phyloP scores from a whole-genome alignment of 2,888 invertebrate species.

The Neoscelio sp. region DNA sequence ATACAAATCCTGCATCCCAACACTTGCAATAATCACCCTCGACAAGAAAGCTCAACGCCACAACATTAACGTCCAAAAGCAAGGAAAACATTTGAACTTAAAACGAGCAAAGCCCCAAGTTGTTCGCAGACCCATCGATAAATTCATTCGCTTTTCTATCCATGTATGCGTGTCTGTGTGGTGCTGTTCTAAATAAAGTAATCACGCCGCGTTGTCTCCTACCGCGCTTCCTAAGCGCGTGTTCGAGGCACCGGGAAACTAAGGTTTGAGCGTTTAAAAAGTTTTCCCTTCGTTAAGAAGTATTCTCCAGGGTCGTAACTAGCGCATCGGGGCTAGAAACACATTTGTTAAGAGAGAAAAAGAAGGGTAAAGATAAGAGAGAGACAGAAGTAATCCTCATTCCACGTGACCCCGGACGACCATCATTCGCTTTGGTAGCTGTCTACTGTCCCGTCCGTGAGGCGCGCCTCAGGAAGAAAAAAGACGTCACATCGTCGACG shows the following conservation, averaged over 20 bases:
- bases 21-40: not conserved
- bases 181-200: conserved; percentile 74
- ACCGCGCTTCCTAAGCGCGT: conserved; percentile 14
- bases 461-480: conserved; percentile 75
- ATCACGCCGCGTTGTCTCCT: conserved; percentile 56
- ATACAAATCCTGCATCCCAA: not conserved
- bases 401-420: conserved; percentile 73
- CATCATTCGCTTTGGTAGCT: conserved; percentile 79
- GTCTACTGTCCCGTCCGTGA: conserved; percentile 75
- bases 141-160: conserved; percentile 31
- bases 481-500: conserved; percentile 82
- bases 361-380: not conserved
- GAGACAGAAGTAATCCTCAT: conserved; percentile 44
- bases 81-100: conserved; percentile 33
- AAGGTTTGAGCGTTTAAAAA: conserved; percentile 77
- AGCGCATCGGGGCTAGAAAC: conserved; percentile 75
- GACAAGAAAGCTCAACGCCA: conserved; percentile 6
- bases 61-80: conserved; percentile 40
- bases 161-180: conserved; percentile 20
- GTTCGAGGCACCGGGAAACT: conserved; percentile 50
- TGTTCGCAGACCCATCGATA: conserved; percentile 37
- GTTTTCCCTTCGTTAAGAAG: conserved; percentile 80
- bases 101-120: conserved; percentile 28
- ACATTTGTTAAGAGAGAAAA: conserved; percentile 78
- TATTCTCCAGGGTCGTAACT: conserved; percentile 76